Base-by-base conservation (phyloP, 1,140 invertebrate genomes). In the Aleiodes sp. region DNA sequence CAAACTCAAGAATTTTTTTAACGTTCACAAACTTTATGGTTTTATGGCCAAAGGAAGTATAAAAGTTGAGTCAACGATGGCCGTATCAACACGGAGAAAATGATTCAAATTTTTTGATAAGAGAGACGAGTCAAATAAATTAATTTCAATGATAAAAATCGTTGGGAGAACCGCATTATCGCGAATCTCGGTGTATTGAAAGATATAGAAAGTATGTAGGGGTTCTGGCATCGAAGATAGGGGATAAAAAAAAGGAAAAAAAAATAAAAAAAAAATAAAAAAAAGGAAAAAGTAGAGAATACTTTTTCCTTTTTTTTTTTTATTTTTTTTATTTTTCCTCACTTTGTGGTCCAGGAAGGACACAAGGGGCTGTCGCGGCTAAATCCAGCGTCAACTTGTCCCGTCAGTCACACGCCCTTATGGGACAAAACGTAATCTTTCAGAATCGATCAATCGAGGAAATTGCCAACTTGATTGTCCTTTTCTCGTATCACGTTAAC, bases 371-470 rank as follows among this genome's bases (percentile, higher is more conserved):
- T n/a, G n/a, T n/a, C 35, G 12, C 1, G 10, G 24, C 35, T 4
- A 46, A 64, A 52, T 52, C 21, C 52, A 7, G 33, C 29, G 43
- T 65, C 63, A 65, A 26, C 8, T 19, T 19, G 21, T 8, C 61
- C 28, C 19, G 26, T 56, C 41, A 66, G 29, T 28, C 65, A 67
- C 71, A 75, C 71, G 65, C 71, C 75, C 67, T 64, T 26, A 41
- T 64, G 35, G 39, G 52, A 57, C 37, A 64, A 8, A 16, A 7
- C 19, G 39, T 46, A 64, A 64, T 64, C 62, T 64, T 43, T 19
- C 12, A 80, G 75, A 72, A 78, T 77, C 75, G 73, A 78, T 78
- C 71, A 70, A 67, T 72, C 70, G 64, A 71, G 69, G 71, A 75
- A 76, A 77, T 77, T 76, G 74, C 70, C 72, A 71, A 71, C 68